phyloP scores from a whole-genome alignment of 2,797 vertebrate genomes.

The Rallus crepitans region DNA sequence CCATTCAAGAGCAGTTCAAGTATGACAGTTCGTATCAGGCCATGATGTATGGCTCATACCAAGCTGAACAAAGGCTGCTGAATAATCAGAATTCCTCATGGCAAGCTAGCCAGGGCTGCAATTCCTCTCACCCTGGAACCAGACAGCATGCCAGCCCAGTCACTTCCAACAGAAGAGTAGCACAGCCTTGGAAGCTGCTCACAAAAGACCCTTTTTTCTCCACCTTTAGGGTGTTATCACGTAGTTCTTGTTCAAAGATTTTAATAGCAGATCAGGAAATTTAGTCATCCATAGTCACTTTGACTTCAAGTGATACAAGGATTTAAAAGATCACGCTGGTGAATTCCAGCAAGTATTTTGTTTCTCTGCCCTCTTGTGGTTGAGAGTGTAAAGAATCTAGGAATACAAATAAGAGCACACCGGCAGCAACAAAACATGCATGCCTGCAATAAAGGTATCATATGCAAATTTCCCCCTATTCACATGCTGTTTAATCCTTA shows the following conservation, averaged over 20 bases:
- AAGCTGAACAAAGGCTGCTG: not conserved
- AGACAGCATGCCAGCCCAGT: not conserved
- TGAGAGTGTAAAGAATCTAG: not conserved
- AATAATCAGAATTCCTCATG: slow-evolving; percentile 3
- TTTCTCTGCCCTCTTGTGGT: slow-evolving; percentile 63
- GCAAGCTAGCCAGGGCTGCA: not conserved
- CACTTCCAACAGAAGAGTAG: not conserved
- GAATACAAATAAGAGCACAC: not conserved
- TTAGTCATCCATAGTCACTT: not conserved
- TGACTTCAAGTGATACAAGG: not conserved
- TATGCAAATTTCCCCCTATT: rapidly evolving
- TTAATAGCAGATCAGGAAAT: not conserved
- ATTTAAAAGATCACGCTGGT: not conserved
- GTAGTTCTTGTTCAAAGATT: not conserved
- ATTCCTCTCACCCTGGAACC: not conserved
- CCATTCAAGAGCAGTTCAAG: not conserved
- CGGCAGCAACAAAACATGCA: not conserved
- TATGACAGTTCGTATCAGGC: not conserved
- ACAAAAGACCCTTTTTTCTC: not conserved
- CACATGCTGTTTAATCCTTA: not conserved
- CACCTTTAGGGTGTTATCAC: not conserved
- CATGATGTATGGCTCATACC: not conserved
- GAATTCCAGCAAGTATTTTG: not conserved
- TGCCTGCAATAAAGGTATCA: not conserved
- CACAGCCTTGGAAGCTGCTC: not conserved